A percentile compares a stretch with the other conserved stretches of the same genome.
Evolutionary conservation across 2,113 vertebrate species (phyloP).

Genomic region (Philantomba maxwellii): DNA sequence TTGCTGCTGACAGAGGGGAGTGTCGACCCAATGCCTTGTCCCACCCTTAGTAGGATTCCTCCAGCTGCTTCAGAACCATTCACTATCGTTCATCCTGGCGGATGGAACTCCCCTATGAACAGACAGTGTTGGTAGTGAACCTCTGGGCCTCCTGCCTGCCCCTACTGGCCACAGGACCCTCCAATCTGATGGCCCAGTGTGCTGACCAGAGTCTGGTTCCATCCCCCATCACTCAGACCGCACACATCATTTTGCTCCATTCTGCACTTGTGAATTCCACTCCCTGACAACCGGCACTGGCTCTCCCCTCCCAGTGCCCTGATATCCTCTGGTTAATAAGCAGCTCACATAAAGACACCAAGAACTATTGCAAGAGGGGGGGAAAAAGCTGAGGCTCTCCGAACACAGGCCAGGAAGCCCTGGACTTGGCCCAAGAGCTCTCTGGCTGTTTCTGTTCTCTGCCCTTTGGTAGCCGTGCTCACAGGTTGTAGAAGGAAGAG

Average conservation of each 20-base stretch:
- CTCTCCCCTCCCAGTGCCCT: not conserved
- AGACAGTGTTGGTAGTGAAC: not conserved
- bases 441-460: not conserved
- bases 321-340: slow-evolving; percentile 60
- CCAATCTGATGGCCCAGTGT: not conserved
- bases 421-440: slow-evolving; percentile 34
- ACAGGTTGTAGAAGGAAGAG: not conserved
- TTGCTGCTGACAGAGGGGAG: not conserved
- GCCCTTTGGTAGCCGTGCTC: not conserved
- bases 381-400: not conserved
- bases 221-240: not conserved
- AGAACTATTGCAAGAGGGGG: not conserved
- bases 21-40: not conserved
- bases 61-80: not conserved
- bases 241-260: not conserved
- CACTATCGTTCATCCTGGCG: not conserved
- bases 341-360: slow-evolving; percentile 55
- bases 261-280: not conserved
- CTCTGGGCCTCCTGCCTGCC: not conserved
- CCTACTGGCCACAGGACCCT: not conserved
- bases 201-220: not conserved
- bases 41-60: not conserved
- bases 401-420: not conserved
- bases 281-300: not conserved
- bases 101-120: not conserved